These are phyloP conservation scores for Phasia obesa DNA, from an alignment of 2,888 invertebrate species.

Conservation along the genomic window DNA sequence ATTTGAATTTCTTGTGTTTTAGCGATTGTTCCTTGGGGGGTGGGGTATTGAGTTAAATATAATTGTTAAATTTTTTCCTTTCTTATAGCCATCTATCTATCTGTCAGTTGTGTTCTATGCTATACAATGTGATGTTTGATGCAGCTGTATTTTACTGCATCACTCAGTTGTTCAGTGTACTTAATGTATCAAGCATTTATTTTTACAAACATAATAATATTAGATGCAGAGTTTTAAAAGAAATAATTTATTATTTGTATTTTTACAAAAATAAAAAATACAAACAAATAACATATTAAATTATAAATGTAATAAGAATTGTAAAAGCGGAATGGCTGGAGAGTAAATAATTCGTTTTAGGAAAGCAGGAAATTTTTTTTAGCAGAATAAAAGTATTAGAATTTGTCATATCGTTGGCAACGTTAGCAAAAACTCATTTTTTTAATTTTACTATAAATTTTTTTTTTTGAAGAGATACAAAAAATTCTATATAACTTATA, in stretches of 20 bases:
- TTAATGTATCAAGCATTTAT: constrained; percentile 28
- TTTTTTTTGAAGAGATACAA: no score
- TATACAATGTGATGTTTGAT: constrained; percentile 31
- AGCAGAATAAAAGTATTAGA: no score
- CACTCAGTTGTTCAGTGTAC: constrained; percentile 34
- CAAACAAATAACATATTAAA: no score
- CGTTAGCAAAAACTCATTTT: no score
- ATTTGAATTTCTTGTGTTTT: constrained; percentile 26
- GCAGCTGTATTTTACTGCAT: constrained; percentile 42
- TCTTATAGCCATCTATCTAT: constrained; percentile 14
- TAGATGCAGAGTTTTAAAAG: neutral
- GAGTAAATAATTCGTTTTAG: no score
- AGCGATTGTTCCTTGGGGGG: constrained; percentile 7
- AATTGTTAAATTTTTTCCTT: constrained; percentile 14
- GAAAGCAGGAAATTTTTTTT: no score
- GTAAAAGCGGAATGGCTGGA: no score
- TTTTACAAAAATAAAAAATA: neutral
- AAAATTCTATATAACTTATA: no score
- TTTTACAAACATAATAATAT: neutral
- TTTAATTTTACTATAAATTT: no score
- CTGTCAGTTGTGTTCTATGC: constrained; percentile 21
- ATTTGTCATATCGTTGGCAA: no score
- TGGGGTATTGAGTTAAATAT: neutral
- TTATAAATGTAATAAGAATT: no score
- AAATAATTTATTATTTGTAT: neutral